Percentiles rank a stretch among this genome's conserved stretches.
These are phyloP conservation scores for Trichosurus vulpecula DNA, from an alignment of 2,797 vertebrate species.

Conservation along the genomic window DNA sequence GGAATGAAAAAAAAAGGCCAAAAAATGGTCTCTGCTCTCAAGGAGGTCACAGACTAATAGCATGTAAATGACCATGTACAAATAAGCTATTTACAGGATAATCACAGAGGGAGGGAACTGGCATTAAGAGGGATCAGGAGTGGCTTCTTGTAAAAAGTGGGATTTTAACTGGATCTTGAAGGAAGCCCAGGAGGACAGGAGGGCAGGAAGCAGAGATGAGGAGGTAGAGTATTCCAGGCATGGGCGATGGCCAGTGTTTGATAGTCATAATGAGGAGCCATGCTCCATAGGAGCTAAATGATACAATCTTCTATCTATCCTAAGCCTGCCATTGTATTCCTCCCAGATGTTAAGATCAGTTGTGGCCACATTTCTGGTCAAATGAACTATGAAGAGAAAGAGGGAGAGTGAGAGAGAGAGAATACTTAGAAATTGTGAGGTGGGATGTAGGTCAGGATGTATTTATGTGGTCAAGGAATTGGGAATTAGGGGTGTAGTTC, in stretches of 20 bases:
- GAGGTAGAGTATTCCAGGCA: background rate
- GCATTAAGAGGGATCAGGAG: background rate
- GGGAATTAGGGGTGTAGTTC: background rate
- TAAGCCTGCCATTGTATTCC: background rate
- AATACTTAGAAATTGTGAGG: background rate
- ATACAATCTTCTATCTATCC: background rate
- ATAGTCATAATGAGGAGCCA: background rate
- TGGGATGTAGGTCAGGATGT: background rate
- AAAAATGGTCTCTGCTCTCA: background rate
- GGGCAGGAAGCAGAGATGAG: background rate
- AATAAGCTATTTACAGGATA: background rate
- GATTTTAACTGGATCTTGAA: background rate
- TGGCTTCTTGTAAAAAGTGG: background rate
- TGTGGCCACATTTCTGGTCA: background rate
- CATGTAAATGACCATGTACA: background rate
- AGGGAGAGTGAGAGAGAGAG: too few species aligned
- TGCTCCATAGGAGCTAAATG: background rate
- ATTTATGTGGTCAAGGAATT: background rate
- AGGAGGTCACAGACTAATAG: background rate
- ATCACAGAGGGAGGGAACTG: background rate
- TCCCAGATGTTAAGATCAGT: background rate
- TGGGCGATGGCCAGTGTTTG: background rate
- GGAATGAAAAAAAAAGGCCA: background rate
- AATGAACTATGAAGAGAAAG: background rate
- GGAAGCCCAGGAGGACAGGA: background rate